phyloP scores from a whole-genome alignment of 2,113 vertebrate species.

The crab-eating macaque (Macaca fascicularis) region T2T-MFA8v1.1 NC_088375.1:135627501-135628000 shows the following conservation, averaged over 20 bases:
- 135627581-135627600: background rate
- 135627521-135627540: background rate
- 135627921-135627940: background rate
- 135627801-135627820: background rate
- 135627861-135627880: background rate
- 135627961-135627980: background rate
- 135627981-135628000: background rate
- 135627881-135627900: background rate
- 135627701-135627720: background rate
- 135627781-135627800: background rate
- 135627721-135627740: background rate
- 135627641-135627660: background rate
- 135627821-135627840: background rate
- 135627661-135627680: background rate
- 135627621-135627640: background rate
- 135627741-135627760: background rate
- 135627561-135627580: background rate
- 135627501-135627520: background rate
- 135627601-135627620: background rate
- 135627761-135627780: background rate
- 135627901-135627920: background rate
- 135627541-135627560: background rate
- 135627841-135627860: background rate
- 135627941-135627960: background rate
- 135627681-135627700: background rate